Base-by-base conservation (phyloP, 2,888 invertebrate genomes). In the Sarcophaga caerulescens region DNA sequence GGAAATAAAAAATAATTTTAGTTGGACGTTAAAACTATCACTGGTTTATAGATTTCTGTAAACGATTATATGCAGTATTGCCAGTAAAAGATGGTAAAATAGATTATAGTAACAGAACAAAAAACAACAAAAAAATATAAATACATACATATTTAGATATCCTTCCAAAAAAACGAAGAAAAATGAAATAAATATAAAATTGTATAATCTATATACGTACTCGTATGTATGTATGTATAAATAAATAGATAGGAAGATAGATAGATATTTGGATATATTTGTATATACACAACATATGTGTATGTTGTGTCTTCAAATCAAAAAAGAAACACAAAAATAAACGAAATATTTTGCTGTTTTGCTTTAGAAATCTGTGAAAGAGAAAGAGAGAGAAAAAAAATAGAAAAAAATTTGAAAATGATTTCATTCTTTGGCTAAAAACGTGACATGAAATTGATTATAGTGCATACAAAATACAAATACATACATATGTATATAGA, bases 381-480 rank as follows among this genome's bases (percentile, higher is more conserved):
- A 17, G 17, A 52, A 14, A 52, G 17, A 52, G 14, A 47, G 4
- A 47, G 11, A 47, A 12, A 47, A 12, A 47, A 12, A 4, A 12
- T 8, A 14, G 6, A 86, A 88, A 88, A 84, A 86, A 76, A 14
- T 17, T 52, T 68, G 52, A 87, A 89, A 90, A 91, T 91, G 89
- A 89, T 90, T 90, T 90, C 88, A 89, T 89, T 89, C 77, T 81
- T 78, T 88, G 89, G 88, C 87, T 89, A 89, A 88, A 80, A 89
- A 92, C 92, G 92, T 92, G 91, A 89, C 89, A 88, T 85, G 85
- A 89, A 89, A 88, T 88, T 87, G 87, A 87, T 88, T 85, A 85
- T 63, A 45, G 63, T 63, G 71, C 60, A 77, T 68, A 73, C 52
- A 19, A 60, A 68, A 47, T 65, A 45, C 63, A 59, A 59, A 57